A percentile compares a stretch with the other conserved stretches of the same genome.
Evolutionary conservation across 2,797 vertebrate species (phyloP).

Genomic region (Sebastes itinus): DNA sequence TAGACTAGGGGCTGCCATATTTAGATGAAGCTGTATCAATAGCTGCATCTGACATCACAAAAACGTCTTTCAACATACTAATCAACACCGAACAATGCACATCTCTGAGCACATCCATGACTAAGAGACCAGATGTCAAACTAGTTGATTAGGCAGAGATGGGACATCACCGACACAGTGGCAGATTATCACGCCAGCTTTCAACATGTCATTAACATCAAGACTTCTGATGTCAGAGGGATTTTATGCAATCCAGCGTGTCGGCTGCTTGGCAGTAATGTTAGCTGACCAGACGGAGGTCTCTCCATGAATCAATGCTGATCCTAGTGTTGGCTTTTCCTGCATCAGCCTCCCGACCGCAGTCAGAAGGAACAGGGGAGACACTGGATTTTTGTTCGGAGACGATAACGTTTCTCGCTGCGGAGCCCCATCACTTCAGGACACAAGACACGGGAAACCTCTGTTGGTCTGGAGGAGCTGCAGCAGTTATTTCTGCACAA

Average conservation of each 20-base stretch:
- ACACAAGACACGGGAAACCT: no score
- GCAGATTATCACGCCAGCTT: not conserved
- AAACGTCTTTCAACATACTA: not conserved
- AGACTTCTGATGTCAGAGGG: constrained; percentile 1
- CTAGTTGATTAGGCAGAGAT: not conserved
- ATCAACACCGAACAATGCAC: not conserved
- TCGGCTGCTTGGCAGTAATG: not conserved
- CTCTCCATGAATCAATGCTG: no score
- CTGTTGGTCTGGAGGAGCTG: no score
- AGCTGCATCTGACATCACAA: not conserved
- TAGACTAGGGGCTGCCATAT: not conserved
- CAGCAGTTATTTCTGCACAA: no score
- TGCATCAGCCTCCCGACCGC: no score
- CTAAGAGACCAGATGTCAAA: not conserved
- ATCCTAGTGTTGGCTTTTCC: no score
- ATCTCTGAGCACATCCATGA: not conserved
- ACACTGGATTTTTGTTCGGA: no score
- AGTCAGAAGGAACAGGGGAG: no score
- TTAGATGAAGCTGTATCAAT: not conserved
- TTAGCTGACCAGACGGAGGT: no score
- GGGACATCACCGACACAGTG: not conserved
- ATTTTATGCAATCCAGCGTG: not conserved
- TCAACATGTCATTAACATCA: not conserved
- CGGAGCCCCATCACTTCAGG: no score
- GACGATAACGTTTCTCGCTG: no score